These are phyloP conservation scores for Amblyopsis rosae DNA, from an alignment of 2,113 vertebrate genomes.

Conservation along the genomic window DNA sequence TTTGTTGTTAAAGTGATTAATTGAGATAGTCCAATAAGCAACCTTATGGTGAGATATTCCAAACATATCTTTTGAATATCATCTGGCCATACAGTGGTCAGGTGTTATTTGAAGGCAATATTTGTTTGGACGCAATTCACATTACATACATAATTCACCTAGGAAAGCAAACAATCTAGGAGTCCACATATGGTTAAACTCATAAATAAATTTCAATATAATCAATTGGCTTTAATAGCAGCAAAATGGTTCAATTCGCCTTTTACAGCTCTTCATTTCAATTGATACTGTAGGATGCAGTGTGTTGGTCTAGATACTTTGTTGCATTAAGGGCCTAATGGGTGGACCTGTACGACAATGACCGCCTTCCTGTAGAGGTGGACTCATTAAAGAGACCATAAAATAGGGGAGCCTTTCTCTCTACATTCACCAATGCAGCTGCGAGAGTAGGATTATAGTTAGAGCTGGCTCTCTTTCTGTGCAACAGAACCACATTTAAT, in stretches of 20 bases:
- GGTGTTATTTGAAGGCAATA: slow-evolving; percentile 39
- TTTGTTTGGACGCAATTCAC: too few species aligned
- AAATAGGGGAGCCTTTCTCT: slow-evolving; percentile 37
- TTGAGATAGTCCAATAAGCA: slow-evolving; percentile 26
- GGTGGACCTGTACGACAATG: slow-evolving; percentile 84
- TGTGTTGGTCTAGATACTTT: slow-evolving; percentile 53
- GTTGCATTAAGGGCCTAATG: slow-evolving; percentile 62
- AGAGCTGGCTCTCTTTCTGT: slow-evolving; percentile 10
- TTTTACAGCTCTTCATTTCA: slow-evolving; percentile 59
- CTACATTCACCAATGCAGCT: slow-evolving; percentile 72
- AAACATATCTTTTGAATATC: slow-evolving; percentile 53
- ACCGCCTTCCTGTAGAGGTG: slow-evolving; percentile 76
- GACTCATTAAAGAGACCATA: slow-evolving; percentile 55
- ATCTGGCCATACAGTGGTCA: slow-evolving; percentile 35
- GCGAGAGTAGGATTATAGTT: slow-evolving; percentile 14
- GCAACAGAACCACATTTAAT: slow-evolving; percentile 18
- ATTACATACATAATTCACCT: slow-evolving; percentile 8
- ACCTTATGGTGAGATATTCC: slow-evolving; percentile 47
- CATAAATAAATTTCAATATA: slow-evolving; percentile 70
- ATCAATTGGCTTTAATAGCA: slow-evolving; percentile 76
- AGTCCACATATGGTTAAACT: slow-evolving; percentile 64
- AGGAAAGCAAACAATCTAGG: not conserved
- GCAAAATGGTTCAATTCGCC: slow-evolving; percentile 85
- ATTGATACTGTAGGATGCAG: slow-evolving; percentile 49
- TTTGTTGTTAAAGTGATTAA: slow-evolving; percentile 45